Evolutionary conservation across 2,113 vertebrate genomes (phyloP).

Genomic region (Craseonycteris thonglongyai): DNA sequence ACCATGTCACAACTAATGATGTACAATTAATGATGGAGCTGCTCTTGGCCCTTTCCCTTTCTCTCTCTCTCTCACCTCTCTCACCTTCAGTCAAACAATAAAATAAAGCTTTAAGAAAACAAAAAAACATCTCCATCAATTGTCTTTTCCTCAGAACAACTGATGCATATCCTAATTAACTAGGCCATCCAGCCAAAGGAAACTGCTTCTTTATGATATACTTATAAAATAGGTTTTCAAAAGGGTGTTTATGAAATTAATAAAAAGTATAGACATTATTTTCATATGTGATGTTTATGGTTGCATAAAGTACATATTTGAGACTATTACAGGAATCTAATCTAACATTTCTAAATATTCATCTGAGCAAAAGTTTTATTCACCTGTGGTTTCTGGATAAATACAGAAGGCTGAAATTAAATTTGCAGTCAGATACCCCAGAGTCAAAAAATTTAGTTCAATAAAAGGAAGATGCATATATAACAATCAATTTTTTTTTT

Average conservation of each 20-base stretch:
- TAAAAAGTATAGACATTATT: background rate
- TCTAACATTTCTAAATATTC: background rate
- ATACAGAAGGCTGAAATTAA: background rate
- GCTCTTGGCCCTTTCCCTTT: no score
- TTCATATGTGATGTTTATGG: background rate
- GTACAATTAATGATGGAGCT: no score
- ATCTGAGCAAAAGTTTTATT: background rate
- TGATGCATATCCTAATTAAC: background rate
- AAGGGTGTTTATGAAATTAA: constrained; percentile 4
- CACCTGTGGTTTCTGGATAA: background rate
- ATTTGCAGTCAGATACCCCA: background rate
- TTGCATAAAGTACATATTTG: background rate
- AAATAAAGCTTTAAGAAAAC: no score
- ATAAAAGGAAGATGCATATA: background rate
- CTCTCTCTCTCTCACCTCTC: no score
- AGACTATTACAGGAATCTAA: background rate
- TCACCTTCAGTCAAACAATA: no score
- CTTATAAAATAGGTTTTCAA: background rate
- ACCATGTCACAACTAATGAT: no score
- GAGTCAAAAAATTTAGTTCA: background rate
- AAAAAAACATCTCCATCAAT: background rate
- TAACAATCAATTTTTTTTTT: background rate
- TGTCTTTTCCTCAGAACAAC: background rate
- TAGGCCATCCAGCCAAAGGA: background rate
- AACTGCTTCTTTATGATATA: background rate